phyloP scores from a whole-genome alignment of 1,140 invertebrate species.

The Diorhabda sublineata region DNA sequence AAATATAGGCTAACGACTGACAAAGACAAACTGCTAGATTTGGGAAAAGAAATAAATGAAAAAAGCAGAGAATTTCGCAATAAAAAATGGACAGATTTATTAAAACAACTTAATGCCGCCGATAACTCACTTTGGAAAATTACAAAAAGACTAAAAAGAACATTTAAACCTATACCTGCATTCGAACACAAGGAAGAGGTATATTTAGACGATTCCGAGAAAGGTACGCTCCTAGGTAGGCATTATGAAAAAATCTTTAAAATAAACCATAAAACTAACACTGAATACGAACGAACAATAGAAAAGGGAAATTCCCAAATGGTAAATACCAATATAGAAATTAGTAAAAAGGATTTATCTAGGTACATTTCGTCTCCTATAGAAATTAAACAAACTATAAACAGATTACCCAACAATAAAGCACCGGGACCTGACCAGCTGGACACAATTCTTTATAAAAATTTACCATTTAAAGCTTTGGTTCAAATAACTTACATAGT shows the following conservation, averaged over 20 bases:
- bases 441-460: constrained; percentile 31
- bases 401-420: constrained; percentile 24
- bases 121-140: neutral
- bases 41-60: neutral
- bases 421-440: constrained; percentile 39
- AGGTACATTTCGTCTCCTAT: too few species aligned
- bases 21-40: neutral
- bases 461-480: constrained; percentile 28
- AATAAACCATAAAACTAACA: too few species aligned
- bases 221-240: too few species aligned
- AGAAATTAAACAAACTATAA: too few species aligned
- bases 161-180: neutral
- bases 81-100: neutral
- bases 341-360: too few species aligned
- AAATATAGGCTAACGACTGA: neutral
- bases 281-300: too few species aligned
- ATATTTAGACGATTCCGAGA: too few species aligned
- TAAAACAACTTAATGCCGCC: neutral
- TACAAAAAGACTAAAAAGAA: neutral
- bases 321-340: too few species aligned
- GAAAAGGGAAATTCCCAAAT: too few species aligned
- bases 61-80: neutral
- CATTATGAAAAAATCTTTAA: too few species aligned
- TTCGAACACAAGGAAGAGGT: neutral
- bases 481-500: constrained; percentile 30